A percentile compares a stretch with the other conserved stretches of the same genome.
Evolutionary conservation across 1,140 invertebrate species (phyloP).

Genomic region (Physella acuta): DNA sequence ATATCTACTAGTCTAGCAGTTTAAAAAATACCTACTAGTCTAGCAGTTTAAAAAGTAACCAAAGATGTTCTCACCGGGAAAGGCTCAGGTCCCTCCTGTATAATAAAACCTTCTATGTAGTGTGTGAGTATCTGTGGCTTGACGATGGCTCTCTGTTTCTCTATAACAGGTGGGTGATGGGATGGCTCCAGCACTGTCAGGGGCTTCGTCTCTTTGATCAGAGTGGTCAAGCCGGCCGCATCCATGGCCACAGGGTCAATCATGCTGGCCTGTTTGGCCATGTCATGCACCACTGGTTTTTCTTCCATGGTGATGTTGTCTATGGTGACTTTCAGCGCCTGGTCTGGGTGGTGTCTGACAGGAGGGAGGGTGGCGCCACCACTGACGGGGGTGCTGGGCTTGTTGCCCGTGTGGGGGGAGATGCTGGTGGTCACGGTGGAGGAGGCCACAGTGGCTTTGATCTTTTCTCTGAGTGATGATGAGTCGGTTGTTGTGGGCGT

Average conservation of each 20-base stretch:
- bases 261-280: conserved; percentile 25
- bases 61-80: conserved; percentile 90
- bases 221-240: conserved; percentile 18
- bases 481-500: conserved; percentile 9
- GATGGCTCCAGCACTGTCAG: conserved; percentile 25
- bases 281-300: background rate
- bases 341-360: background rate
- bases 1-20: too few species aligned
- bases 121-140: conserved; percentile 95
- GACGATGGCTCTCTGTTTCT: conserved; percentile 70
- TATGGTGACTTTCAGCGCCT: conserved; percentile 11
- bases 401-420: conserved; percentile 3
- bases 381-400: background rate
- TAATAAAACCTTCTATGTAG: conserved; percentile 94
- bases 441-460: conserved; percentile 1
- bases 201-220: conserved; percentile 24
- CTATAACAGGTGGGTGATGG: conserved; percentile 31
- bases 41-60: too few species aligned
- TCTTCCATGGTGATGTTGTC: conserved; percentile 11
- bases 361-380: background rate
- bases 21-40: too few species aligned
- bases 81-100: conserved; percentile 78
- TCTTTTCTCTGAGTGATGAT: conserved; percentile 11
- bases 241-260: conserved; percentile 28
- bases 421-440: background rate